Conservation (phyloP, 2,797 vertebrate genomes). For the Miichthys miiuy region DNA sequence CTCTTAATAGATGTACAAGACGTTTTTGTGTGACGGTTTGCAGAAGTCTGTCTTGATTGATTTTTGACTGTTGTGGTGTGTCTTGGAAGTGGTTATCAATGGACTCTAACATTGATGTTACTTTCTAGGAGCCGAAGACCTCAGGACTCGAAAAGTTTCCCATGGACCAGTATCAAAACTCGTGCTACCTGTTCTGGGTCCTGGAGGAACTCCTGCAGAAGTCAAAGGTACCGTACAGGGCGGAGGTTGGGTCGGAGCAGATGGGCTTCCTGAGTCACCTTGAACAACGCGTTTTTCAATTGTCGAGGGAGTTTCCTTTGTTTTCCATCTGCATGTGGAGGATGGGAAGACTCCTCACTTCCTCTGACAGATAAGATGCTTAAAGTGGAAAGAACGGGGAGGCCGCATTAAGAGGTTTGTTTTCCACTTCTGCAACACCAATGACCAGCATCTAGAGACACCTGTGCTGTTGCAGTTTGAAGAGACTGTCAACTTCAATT, state of each 20-base stretch:
- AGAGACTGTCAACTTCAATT: background rate
- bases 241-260: conserved; percentile 54
- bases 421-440: background rate
- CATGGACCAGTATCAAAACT: conserved; percentile 88
- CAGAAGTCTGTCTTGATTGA: background rate
- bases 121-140: conserved; percentile 49
- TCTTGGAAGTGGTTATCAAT: background rate
- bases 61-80: too few species aligned
- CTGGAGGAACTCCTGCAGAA: conserved; percentile 88
- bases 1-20: background rate
- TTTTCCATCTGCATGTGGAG: conserved; percentile 92
- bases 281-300: conserved; percentile 83
- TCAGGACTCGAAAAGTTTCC: conserved; percentile 65
- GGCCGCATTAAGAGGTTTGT: background rate
- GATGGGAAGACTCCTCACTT: conserved; percentile 82
- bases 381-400: too few species aligned
- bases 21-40: background rate
- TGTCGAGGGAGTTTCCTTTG: conserved; percentile 91
- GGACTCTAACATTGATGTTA: background rate
- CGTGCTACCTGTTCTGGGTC: conserved; percentile 85
- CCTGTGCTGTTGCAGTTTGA: background rate
- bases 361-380: background rate
- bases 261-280: conserved; percentile 80
- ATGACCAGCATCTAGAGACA: background rate
- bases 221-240: background rate